phyloP scores from a whole-genome alignment of 1,140 invertebrate species.

The Drosophila saltans region DNA sequence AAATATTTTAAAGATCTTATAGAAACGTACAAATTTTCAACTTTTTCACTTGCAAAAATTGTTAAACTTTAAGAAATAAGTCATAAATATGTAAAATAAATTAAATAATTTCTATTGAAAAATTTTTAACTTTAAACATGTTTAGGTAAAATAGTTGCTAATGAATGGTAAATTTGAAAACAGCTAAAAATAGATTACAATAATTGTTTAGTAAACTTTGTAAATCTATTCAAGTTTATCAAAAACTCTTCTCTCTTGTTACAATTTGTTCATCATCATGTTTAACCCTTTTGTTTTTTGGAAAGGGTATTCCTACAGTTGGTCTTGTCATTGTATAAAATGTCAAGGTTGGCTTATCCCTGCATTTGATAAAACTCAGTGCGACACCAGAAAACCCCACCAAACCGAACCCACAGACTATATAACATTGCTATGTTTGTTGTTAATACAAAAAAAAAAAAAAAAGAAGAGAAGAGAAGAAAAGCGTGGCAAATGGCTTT shows the following conservation, averaged over 20 bases:
- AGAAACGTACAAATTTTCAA: too few relatives aligned
- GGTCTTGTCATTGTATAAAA: constrained; percentile 55
- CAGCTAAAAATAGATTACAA: too few relatives aligned
- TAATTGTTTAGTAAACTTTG: too few relatives aligned
- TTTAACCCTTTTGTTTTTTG: not conserved
- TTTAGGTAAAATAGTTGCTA: too few relatives aligned
- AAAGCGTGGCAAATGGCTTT: constrained; percentile 56
- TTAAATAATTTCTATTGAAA: too few relatives aligned
- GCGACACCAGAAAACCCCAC: constrained; percentile 15
- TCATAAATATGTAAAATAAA: too few relatives aligned
- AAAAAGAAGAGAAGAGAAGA: not conserved
- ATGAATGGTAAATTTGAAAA: too few relatives aligned
- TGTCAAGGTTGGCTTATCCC: constrained; percentile 77
- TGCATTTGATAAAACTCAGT: constrained; percentile 64
- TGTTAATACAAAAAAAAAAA: not conserved
- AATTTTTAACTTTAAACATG: too few relatives aligned
- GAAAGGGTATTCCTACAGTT: constrained; percentile 47
- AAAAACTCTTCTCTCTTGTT: not conserved
- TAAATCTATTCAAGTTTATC: not conserved
- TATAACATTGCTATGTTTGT: constrained; percentile 37
- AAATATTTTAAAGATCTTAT: too few relatives aligned
- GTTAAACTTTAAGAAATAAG: too few relatives aligned
- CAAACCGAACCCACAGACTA: constrained; percentile 18
- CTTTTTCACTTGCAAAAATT: too few relatives aligned
- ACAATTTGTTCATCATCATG: not conserved